Base-by-base conservation (phyloP, 2,888 invertebrate genomes). In the Phortica magna region DNA sequence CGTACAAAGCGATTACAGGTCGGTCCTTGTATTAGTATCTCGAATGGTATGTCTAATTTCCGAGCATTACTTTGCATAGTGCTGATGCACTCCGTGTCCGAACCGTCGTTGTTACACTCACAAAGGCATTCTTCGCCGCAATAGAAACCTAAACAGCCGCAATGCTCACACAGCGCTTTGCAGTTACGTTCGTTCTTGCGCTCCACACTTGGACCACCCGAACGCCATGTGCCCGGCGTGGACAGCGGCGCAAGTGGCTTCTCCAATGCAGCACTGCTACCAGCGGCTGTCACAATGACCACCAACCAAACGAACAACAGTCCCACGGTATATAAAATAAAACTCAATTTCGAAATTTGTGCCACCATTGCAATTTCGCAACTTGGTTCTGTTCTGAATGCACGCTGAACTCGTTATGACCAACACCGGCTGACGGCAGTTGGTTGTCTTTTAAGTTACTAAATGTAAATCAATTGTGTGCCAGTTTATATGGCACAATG, bases 71-170 rank as follows among this genome's bases (percentile, higher is more conserved):
- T 77, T 78, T 91, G 91, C 85, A 92, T 91, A 2, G 85, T 82
- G 41, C 84, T 83, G 9, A 92, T 88, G 68, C 92, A 92, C 61
- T 90, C 85, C 41, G 89, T 90, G 57, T 91, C 91, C 2, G 88
- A 83, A 48, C 87, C 86, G 7, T 90, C 88, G n/a, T 89, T 85
- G 78, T 90, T 90, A 71, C 92, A 92, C 79, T 92, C 92, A 75
- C 92, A 92, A 43, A 92, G 90, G 74, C 92, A 92, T 77, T 92
- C 92, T 76, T 92, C 92, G 3, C 92, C 92, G 55, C 92, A 92
- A 78, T 92, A 92, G 83, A 92, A 92, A 41, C 90, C 92, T 72
- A 90, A 78, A 73, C 92, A 92, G 19, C 89, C 89, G 67, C 92
- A 92, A 9, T 90, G 89, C 55, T 86, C 89, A 57, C 92, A 92